Evolutionary conservation across 2,113 vertebrate species (phyloP), one percentile per base, ranked within the genome.

Genomic region (Pelodiscus sinensis): DNA sequence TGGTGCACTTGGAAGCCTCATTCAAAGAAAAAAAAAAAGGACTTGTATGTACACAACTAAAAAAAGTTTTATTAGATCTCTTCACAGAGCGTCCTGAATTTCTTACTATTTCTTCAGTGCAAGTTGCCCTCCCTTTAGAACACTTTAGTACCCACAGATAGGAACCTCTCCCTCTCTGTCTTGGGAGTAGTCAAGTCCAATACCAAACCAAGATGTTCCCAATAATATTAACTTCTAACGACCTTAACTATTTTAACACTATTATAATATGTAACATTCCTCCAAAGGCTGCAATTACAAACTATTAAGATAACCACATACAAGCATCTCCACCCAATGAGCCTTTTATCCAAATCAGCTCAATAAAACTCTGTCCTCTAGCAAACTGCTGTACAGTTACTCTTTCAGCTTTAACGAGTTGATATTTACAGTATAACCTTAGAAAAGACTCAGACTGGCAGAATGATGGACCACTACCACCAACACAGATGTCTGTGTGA

Each of bases 51-150:
- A 83, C n/a, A 82, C 73, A 82, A 91, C 89, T 60, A 83, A 90
- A 92, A 68, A n/a, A 91, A 50, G 50, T 71, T 89, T 94, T 93
- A 65, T 81, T 88, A 84, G 44, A 86, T 68, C 91, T 56, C 55
- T 85, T 92, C 65, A 52, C 94, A 90, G 71, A 35, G 31, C 88
- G 38, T 80, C 58, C 31, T 92, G 65, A 81, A 84, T n/a, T 54
- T 80, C 11, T 13, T 18, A 65, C 58, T 14, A 27, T 21, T 84
- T 68, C 77, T 57, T 13, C 60, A 27, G 52, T 80, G 0, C 0
- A 54, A 92, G 91, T 83, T 18, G 84, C 16, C 1, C 55, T 94
- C 84, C 51, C 35, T 77, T 35, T 52, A 87, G 55, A 38, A 81
- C 22, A 58, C 16, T 56, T 31, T 52, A 1, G 1, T 25, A 86